Evolutionary conservation across 2,797 vertebrate genomes (phyloP), one percentile per base, ranked within the genome.

Genomic region (Oreochromis grahami): DNA sequence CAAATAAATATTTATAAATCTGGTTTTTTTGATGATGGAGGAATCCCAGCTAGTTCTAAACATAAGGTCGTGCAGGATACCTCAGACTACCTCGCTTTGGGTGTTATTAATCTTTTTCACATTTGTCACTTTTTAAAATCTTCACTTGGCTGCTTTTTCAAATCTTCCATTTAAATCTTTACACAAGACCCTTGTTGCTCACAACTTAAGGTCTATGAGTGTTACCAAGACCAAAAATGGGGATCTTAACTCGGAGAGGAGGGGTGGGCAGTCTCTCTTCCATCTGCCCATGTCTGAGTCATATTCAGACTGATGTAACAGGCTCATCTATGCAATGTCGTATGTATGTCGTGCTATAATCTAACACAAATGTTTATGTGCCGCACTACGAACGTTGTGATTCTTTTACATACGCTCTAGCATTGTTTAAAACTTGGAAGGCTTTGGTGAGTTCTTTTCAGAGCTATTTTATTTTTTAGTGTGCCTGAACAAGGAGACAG

Each of bases 221-320:
- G 65, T 45, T 45, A 43, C 38, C 8, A 45, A 70, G 21, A 17
- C 65, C 36, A 68, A 68, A 70, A 45, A 74, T 7, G 10, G 26
- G 24, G 24, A 29, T 74, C 24, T 72, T 29, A 48, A 32, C 15
- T 50, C 10, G 0, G 6, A 72, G 68, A 48, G 24, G 68, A 29
- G 24, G 9, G 68, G 6, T 29, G 24, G 24, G 43, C 68, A 32
- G 21, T 29, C 68, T 48, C 38, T 70, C 65, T 70, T 68, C 63
- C 63, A 41, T 70, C 65, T 70, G 65, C 8, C 7, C 21, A 26
- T 17, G 63, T 15, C 38, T 70, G 65, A 70, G 68, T 50, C 68
- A 48, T 5, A 74, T 19, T 74, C 26, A 50, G 26, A 29, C 17
- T 74, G 15, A 32, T 19, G 8, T 32, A 72, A 48, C 24, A 48